A percentile compares a stretch with the other conserved stretches of the same genome.
These are phyloP conservation scores for Acinonyx jubatus DNA, from an alignment of 2,113 vertebrate species.

Conservation along the genomic window DNA sequence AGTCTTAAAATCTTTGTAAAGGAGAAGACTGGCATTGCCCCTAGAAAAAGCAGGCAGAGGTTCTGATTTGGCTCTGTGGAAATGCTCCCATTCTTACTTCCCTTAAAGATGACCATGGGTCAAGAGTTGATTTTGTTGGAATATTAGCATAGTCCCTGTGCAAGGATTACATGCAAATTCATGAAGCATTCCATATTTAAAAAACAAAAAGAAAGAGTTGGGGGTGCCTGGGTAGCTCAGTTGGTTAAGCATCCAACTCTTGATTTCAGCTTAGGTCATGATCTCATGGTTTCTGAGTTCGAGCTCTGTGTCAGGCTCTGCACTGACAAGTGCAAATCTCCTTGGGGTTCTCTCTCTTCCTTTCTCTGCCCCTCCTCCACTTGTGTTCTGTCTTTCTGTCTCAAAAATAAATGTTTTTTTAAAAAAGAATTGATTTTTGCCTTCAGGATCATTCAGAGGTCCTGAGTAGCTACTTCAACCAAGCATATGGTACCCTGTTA, in stretches of 20 bases:
- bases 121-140: background rate
- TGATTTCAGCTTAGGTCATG: too few species aligned
- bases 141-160: background rate
- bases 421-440: background rate
- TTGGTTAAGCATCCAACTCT: too few species aligned
- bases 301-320: too few species aligned
- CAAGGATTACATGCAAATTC: background rate
- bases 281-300: too few species aligned
- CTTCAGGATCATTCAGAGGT: background rate
- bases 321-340: too few species aligned
- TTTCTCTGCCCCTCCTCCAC: too few species aligned
- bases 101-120: background rate
- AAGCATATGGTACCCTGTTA: background rate
- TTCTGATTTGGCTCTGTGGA: background rate
- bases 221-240: too few species aligned
- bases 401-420: too few species aligned
- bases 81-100: background rate
- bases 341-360: too few species aligned
- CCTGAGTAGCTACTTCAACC: background rate
- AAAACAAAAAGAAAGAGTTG: background rate
- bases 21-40: background rate
- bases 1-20: conserved; percentile 14
- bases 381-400: too few species aligned
- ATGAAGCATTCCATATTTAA: background rate
- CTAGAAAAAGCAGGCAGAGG: background rate